phyloP scores from a whole-genome alignment of 2,797 vertebrate species.

The Enteromius afrohamiltoni region DNA sequence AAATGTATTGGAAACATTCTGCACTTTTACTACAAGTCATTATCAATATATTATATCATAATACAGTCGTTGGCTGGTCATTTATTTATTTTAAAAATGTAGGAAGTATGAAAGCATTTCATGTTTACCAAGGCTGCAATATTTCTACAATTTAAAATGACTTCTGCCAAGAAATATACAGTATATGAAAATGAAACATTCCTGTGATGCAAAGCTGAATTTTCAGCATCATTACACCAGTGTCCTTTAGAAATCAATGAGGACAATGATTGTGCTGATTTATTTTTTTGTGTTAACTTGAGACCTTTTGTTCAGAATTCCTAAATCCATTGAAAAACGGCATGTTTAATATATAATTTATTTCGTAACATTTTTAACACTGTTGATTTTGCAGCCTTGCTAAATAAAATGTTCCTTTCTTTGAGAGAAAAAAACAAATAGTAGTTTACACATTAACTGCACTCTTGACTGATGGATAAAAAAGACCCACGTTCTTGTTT shows the following conservation, averaged over 20 bases:
- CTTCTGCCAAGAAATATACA: not conserved
- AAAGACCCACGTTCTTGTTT: not conserved
- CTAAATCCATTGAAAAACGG: not conserved
- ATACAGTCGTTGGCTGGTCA: not conserved
- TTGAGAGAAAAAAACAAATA: not conserved
- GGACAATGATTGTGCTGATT: not conserved
- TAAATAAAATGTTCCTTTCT: not conserved
- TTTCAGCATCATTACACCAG: not conserved
- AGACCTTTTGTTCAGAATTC: not conserved
- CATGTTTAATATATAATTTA: not conserved
- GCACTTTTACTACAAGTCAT: not conserved
- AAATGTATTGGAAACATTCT: not conserved
- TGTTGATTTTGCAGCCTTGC: not conserved
- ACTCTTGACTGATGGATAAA: not conserved
- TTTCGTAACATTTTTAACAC: not conserved
- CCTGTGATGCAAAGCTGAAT: not conserved
- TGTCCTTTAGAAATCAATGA: not conserved
- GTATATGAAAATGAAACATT: not conserved
- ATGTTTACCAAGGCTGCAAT: not conserved
- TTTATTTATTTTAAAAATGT: not conserved
- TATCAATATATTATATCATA: not conserved
- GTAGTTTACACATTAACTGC: not conserved
- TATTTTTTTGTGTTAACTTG: not conserved
- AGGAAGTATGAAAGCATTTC: not conserved
- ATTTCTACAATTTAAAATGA: not conserved